A percentile compares a stretch with the other conserved stretches of the same genome.
These are phyloP conservation scores for Hetaerina americana DNA, from an alignment of 1,140 invertebrate genomes.

Conservation along the genomic window DNA sequence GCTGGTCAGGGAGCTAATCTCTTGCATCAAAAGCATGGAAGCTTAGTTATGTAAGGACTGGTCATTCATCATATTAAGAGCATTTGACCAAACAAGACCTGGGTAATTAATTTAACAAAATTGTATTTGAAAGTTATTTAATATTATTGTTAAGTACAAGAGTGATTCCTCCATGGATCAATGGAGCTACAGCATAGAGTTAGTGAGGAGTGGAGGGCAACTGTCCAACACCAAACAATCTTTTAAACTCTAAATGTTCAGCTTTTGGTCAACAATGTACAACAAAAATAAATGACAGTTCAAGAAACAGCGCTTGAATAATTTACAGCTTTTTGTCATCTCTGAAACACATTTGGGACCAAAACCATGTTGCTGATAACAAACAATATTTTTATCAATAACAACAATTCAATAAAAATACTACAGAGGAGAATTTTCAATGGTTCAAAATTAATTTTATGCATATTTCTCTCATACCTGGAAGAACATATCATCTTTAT, in stretches of 20 bases:
- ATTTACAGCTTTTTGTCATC: background rate
- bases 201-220: background rate
- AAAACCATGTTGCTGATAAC: background rate
- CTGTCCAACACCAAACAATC: background rate
- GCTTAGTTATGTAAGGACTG: no score
- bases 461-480: background rate
- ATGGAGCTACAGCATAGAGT: background rate
- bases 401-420: background rate
- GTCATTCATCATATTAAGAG: no score
- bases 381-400: background rate
- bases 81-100: no score
- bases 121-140: background rate
- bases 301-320: no score
- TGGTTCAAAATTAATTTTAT: background rate
- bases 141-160: slow-evolving; percentile 1
- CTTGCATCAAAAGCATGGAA: no score
- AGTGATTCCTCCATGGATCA: background rate
- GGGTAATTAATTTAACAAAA: no score
- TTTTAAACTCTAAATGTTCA: background rate
- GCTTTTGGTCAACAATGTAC: background rate
- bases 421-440: background rate
- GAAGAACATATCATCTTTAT: background rate
- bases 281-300: background rate
- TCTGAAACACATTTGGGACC: background rate
- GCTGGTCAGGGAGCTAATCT: no score